Percentiles rank a stretch among this genome's conserved stretches.
Conservation (phyloP, 2,113 vertebrate genomes). For the Oceanodroma tethys region DNA sequence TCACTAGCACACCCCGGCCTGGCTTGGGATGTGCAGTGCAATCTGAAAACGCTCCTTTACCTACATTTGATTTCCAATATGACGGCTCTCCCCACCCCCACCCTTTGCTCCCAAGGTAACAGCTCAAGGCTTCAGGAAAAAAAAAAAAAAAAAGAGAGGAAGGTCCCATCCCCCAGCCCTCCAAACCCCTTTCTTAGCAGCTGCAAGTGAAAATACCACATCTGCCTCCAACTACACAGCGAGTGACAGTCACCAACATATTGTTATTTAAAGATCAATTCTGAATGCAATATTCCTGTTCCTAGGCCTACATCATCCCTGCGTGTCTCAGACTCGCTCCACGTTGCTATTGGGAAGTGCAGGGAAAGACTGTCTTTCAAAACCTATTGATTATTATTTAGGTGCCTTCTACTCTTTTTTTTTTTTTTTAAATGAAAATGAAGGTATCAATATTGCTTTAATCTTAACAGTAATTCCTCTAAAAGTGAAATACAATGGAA, state of each 20-base stretch:
- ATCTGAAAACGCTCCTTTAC: conserved; percentile 30
- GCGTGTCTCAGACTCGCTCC: neutral
- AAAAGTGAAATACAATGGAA: neutral
- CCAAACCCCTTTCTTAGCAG: conserved; percentile 52
- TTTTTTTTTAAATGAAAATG: neutral
- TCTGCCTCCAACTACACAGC: conserved; percentile 46
- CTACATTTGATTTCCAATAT: conserved; percentile 56
- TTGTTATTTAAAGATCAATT: conserved; percentile 63
- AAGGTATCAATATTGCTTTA: conserved; percentile 2
- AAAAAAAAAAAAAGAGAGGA: neutral
- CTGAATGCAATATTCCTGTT: neutral
- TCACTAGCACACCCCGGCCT: neutral
- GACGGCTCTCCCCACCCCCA: conserved; percentile 49
- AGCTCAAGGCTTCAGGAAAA: conserved; percentile 45
- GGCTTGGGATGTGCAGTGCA: neutral
- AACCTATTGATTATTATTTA: conserved; percentile 49
- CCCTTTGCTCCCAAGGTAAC: conserved; percentile 61
- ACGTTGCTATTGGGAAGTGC: neutral
- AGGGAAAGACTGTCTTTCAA: conserved; percentile 7
- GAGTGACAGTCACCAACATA: conserved; percentile 53
- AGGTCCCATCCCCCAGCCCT: conserved; percentile 59
- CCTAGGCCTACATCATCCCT: conserved; percentile 9
- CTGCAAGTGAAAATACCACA: conserved; percentile 58
- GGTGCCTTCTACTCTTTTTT: neutral
- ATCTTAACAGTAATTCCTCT: conserved; percentile 6